Evolutionary conservation across 2,888 invertebrate species (phyloP).

Genomic region (Lucinisca nassula): DNA sequence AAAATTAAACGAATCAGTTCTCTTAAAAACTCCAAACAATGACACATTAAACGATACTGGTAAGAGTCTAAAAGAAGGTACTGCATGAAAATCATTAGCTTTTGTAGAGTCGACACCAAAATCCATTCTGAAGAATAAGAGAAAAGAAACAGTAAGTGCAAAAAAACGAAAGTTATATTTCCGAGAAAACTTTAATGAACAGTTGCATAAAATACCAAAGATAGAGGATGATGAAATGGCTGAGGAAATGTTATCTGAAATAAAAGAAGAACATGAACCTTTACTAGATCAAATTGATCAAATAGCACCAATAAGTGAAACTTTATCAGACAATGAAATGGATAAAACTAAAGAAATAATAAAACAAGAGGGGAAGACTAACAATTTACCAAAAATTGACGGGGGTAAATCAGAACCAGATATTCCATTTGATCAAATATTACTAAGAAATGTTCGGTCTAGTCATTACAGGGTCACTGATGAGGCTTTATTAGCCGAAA

Average conservation of each 20-base stretch:
- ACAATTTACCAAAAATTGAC: too few relatives aligned
- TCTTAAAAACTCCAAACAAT: background rate
- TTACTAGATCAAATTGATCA: too few relatives aligned
- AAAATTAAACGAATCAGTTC: background rate
- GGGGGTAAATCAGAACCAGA: too few relatives aligned
- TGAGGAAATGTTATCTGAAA: background rate
- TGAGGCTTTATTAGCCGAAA: too few relatives aligned
- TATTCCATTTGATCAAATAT: too few relatives aligned
- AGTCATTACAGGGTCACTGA: too few relatives aligned
- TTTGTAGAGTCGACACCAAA: constrained; percentile 14
- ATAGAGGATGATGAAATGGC: background rate
- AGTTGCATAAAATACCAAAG: constrained; percentile 10
- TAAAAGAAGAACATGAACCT: too few relatives aligned
- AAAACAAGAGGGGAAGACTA: too few relatives aligned
- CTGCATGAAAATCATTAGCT: background rate
- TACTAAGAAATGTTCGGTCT: too few relatives aligned
- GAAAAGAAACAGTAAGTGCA: background rate
- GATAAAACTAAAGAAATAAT: too few relatives aligned
- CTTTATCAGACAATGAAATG: too few relatives aligned
- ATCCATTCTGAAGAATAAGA: background rate
- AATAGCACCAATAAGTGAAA: too few relatives aligned
- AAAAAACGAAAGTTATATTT: background rate
- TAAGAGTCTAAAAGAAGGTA: background rate
- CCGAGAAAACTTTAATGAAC: background rate
- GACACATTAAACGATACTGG: background rate